Conservation (phyloP, 1,140 invertebrate genomes). For the Pentalonia nigronervosa region DNA sequence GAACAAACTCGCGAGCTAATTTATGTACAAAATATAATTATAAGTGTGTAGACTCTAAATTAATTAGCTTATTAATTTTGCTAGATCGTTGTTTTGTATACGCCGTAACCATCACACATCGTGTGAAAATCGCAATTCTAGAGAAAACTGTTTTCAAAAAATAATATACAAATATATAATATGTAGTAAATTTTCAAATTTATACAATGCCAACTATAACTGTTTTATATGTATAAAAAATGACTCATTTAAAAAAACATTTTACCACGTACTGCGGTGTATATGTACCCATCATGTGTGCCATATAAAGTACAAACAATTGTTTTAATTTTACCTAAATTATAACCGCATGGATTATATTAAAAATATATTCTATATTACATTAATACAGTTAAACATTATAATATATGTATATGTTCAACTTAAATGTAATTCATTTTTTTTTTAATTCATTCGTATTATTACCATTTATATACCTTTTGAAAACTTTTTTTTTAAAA, state of each 20-base stretch:
- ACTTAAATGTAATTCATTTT: not conserved
- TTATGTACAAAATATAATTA: slow-evolving; percentile 10
- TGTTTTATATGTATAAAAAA: not conserved
- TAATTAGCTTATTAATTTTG: not conserved
- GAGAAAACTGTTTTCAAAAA: slow-evolving; percentile 13
- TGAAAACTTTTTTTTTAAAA: not conserved
- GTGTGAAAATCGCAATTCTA: slow-evolving; percentile 1
- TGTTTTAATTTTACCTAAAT: slow-evolving; percentile 14
- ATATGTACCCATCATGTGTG: not conserved
- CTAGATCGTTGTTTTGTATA: not conserved
- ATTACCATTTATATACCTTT: not conserved
- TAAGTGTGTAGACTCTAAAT: slow-evolving; percentile 8
- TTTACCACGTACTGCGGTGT: not conserved
- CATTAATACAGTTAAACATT: not conserved
- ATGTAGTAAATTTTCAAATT: slow-evolving; percentile 22
- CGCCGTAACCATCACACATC: not conserved
- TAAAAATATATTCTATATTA: not conserved
- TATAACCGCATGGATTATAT: slow-evolving; percentile 14
- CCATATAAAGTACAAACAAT: not conserved
- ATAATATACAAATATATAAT: not conserved
- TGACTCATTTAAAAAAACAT: slow-evolving; percentile 11
- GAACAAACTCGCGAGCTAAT: not conserved
- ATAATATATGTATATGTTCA: not conserved
- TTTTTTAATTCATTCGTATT: not conserved
- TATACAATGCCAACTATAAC: slow-evolving; percentile 4